These are phyloP conservation scores for Liasis olivaceus DNA, from an alignment of 2,797 vertebrate genomes.

Conservation along the genomic window DNA sequence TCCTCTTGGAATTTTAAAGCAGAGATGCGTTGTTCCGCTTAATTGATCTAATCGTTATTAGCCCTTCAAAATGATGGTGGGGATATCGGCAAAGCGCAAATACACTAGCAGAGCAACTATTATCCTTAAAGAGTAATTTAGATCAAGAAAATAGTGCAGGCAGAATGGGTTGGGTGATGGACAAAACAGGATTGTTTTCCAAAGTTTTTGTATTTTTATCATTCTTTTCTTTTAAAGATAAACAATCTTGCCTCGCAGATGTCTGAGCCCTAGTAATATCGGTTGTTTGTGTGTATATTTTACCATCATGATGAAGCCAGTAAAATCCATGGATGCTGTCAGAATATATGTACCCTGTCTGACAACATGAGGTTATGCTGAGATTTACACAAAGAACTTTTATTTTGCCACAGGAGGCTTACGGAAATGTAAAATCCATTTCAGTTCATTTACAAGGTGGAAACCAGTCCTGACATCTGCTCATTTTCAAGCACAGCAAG, in stretches of 20 bases:
- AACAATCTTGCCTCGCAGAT: background rate
- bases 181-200: background rate
- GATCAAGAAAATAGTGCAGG: background rate
- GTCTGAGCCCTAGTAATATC: background rate
- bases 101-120: background rate
- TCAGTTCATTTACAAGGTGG: slow-evolving; percentile 19
- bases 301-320: background rate
- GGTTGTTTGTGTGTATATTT: background rate
- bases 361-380: background rate
- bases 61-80: background rate
- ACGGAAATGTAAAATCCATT: slow-evolving; percentile 14
- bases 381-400: slow-evolving; percentile 16
- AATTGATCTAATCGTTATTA: background rate
- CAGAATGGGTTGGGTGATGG: background rate
- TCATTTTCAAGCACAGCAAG: slow-evolving; percentile 2
- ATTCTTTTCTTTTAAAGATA: background rate
- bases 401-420: slow-evolving; percentile 11
- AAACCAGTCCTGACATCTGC: background rate
- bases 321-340: background rate
- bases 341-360: background rate
- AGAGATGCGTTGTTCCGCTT: background rate
- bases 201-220: background rate
- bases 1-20: background rate
- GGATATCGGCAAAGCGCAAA: background rate
- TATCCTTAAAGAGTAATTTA: background rate